Conservation (phyloP, 2,888 invertebrate species). For the Molorchus minor region DNA sequence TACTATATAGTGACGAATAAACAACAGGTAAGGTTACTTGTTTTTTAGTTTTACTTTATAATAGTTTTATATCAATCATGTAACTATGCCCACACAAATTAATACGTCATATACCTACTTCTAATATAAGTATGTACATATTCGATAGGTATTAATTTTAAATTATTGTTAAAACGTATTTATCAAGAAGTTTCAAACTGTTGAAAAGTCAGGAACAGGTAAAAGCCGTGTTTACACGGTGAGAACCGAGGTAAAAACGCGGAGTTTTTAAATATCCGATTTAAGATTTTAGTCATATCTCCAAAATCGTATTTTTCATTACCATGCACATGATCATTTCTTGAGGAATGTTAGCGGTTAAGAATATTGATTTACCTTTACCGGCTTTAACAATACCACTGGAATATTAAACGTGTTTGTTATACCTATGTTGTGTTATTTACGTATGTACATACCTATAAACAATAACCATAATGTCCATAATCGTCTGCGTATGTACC, state of each 20-base stretch:
- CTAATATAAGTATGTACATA: no score
- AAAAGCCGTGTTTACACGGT: conserved; percentile 58
- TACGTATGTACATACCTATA: no score
- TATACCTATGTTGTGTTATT: no score
- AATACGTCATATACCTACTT: no score
- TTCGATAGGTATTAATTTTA: no score
- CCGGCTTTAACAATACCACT: conserved; percentile 10
- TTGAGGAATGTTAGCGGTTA: conserved; percentile 20
- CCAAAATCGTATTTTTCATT: conserved; percentile 13
- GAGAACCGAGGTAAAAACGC: conserved; percentile 51
- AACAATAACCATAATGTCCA: conserved; percentile 21
- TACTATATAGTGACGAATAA: conserved; percentile 48
- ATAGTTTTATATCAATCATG: no score
- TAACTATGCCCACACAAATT: no score
- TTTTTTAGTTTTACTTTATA: conserved; percentile 17
- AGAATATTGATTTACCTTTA: conserved; percentile 28
- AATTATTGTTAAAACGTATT: conserved; percentile 32
- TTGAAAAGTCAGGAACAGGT: conserved; percentile 56
- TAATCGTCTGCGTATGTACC: conserved; percentile 12
- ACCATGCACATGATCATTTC: conserved; percentile 12
- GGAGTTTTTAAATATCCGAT: conserved; percentile 59
- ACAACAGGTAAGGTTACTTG: conserved; percentile 53
- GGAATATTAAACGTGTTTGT: conserved; percentile 18
- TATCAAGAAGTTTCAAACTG: conserved; percentile 50
- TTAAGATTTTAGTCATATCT: conserved; percentile 50